phyloP scores from a whole-genome alignment of 2,888 invertebrate genomes.

The Urechis unicinctus region DNA sequence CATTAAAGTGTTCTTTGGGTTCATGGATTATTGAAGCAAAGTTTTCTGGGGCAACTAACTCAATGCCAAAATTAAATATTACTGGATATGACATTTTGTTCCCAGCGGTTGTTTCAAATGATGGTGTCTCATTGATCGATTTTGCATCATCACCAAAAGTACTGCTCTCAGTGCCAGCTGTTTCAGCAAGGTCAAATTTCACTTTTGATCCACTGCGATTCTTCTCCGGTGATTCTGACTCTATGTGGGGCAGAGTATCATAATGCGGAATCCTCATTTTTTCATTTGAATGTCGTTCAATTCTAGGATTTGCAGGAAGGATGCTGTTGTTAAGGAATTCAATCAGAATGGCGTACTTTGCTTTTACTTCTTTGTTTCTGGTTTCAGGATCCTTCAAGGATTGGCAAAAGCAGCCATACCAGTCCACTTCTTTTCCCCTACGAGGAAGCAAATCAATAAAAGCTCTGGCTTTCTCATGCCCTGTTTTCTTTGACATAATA shows the following conservation, averaged over 20 bases:
- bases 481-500: constrained; percentile 29
- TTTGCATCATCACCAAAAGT: too few species aligned
- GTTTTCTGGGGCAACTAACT: not conserved
- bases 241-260: not conserved
- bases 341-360: constrained; percentile 33
- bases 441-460: constrained; percentile 37
- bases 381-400: constrained; percentile 33
- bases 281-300: too few species aligned
- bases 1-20: not conserved
- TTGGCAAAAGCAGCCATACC: constrained; percentile 38
- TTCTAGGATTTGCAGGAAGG: constrained; percentile 28
- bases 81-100: too few species aligned
- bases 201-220: not conserved
- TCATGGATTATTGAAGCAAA: not conserved
- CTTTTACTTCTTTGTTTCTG: constrained; percentile 22
- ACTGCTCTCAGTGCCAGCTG: too few species aligned
- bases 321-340: constrained; percentile 44
- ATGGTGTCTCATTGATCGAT: too few species aligned
- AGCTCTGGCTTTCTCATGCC: constrained; percentile 33
- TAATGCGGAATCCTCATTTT: not conserved
- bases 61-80: too few species aligned
- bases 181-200: not conserved
- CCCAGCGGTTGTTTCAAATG: too few species aligned
- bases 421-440: constrained; percentile 30
- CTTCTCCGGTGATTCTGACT: not conserved